Percentiles rank a stretch among this genome's conserved stretches.
Conservation (phyloP, 1,140 invertebrate genomes). For the Drosophila leontia region DNA sequence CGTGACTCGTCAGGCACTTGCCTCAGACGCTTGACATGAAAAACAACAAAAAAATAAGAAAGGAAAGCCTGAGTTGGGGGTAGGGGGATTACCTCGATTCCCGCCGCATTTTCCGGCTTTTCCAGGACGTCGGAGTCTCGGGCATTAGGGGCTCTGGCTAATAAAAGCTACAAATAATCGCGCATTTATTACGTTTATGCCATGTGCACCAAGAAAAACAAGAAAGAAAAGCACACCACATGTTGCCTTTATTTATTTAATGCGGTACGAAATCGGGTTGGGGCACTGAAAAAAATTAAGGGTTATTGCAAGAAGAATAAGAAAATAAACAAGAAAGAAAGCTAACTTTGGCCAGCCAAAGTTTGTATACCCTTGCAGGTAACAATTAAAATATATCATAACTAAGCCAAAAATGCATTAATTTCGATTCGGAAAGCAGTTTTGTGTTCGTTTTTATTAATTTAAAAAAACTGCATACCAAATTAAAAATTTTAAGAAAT, state of each 20-base stretch:
- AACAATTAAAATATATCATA: no score
- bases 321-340: no score
- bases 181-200: slow-evolving; percentile 69
- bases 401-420: no score
- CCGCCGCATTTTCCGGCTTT: slow-evolving; percentile 22
- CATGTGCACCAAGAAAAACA: slow-evolving; percentile 16
- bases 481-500: no score
- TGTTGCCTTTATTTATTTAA: slow-evolving; percentile 41
- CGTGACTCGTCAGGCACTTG: slow-evolving; percentile 39
- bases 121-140: slow-evolving; percentile 26
- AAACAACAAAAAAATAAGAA: slow-evolving; percentile 26
- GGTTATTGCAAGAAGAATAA: no score
- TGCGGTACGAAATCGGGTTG: slow-evolving; percentile 4
- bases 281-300: neutral
- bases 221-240: slow-evolving; percentile 11
- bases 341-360: no score
- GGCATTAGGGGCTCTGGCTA: slow-evolving; percentile 58
- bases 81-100: slow-evolving; percentile 66
- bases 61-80: slow-evolving; percentile 38
- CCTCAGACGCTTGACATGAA: slow-evolving; percentile 53
- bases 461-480: no score
- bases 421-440: no score
- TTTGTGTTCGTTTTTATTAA: no score
- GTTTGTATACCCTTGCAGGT: no score
- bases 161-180: slow-evolving; percentile 80